Evolutionary conservation across 2,888 invertebrate species (phyloP).

Genomic region (Tipula vernalis): DNA sequence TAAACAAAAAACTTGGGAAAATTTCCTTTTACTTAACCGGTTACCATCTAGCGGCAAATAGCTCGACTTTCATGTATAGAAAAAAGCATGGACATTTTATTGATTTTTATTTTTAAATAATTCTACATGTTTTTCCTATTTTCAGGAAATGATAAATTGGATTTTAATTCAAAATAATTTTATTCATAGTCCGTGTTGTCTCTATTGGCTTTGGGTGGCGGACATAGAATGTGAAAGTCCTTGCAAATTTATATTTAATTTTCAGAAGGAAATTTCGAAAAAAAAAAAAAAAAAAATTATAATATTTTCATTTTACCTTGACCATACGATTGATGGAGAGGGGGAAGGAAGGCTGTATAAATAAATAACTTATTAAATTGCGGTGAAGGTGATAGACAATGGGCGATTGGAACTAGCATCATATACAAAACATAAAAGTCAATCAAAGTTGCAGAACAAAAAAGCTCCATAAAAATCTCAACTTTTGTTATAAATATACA

Average conservation of each 20-base stretch:
- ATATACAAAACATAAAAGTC: background rate
- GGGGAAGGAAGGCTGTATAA: background rate
- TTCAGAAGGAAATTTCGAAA: background rate
- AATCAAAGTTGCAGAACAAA: background rate
- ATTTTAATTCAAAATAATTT: background rate
- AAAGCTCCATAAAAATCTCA: background rate
- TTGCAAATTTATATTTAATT: background rate
- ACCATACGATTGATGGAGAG: background rate
- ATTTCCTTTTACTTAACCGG: background rate
- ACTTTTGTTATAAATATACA: background rate
- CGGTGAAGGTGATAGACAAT: background rate
- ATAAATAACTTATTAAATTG: background rate
- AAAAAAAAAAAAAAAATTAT: background rate
- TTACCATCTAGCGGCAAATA: background rate
- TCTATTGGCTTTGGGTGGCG: background rate
- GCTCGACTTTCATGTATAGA: background rate
- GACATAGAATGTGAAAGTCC: background rate
- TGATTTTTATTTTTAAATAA: background rate
- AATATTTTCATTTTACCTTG: background rate
- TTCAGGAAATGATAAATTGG: background rate
- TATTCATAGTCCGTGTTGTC: background rate
- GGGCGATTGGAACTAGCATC: background rate
- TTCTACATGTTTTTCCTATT: background rate
- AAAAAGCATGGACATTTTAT: background rate
- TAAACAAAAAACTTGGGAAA: background rate